phyloP scores from a whole-genome alignment of 2,113 vertebrate genomes.

The Pica pica region DNA sequence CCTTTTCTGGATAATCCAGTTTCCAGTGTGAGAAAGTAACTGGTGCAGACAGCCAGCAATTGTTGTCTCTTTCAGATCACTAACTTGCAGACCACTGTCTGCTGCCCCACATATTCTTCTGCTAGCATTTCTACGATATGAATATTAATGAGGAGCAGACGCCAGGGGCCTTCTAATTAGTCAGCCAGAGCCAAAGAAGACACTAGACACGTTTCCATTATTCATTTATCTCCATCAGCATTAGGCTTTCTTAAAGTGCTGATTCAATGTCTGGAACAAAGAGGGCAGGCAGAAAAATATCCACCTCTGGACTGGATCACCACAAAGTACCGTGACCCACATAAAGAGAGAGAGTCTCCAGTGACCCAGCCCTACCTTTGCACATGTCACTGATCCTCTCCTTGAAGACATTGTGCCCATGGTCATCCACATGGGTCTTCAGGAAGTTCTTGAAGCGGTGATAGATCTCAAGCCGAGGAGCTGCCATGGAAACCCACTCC shows the following conservation, averaged over 20 bases:
- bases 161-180: slow-evolving; percentile 34
- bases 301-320: neutral
- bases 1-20: neutral
- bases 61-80: slow-evolving; percentile 13
- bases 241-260: neutral
- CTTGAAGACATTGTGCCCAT: slow-evolving; percentile 96
- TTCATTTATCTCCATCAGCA: slow-evolving; percentile 5
- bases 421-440: slow-evolving; percentile 92
- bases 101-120: slow-evolving; percentile 40
- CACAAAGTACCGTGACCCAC: neutral
- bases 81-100: slow-evolving; percentile 45
- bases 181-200: slow-evolving; percentile 29
- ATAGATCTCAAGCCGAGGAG: slow-evolving; percentile 93
- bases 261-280: neutral
- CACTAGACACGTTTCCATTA: neutral
- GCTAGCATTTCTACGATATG: neutral
- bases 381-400: slow-evolving; percentile 99
- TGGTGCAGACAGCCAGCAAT: slow-evolving; percentile 13
- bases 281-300: neutral
- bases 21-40: slow-evolving; percentile 31
- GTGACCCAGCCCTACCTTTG: slow-evolving; percentile 78
- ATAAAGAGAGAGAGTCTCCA: neutral
- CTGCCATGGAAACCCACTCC: slow-evolving; percentile 97
- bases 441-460: slow-evolving; percentile 98
- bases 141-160: slow-evolving; percentile 47